Percentiles rank a stretch among this genome's conserved stretches.
Evolutionary conservation across 2,113 vertebrate genomes (phyloP).

Genomic region (Mormyrus lacerda): DNA sequence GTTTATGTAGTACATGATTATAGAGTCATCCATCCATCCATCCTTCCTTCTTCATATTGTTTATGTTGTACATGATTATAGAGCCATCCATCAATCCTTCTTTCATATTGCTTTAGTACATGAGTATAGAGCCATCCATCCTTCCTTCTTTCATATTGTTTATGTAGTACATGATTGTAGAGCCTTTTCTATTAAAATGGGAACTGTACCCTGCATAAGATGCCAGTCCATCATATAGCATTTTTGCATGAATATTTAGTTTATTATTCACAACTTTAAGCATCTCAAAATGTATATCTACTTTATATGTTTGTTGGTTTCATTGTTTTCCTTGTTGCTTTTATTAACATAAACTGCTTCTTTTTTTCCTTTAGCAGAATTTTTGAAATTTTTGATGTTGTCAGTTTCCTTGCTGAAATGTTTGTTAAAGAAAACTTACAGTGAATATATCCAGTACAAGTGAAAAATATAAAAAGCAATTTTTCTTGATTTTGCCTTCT

Average conservation of each 20-base stretch:
- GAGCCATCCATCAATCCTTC: too few relatives aligned
- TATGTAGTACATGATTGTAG: background rate
- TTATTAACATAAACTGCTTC: background rate
- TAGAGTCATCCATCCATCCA: too few relatives aligned
- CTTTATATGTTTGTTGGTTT: background rate
- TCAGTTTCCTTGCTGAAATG: background rate
- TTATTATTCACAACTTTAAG: background rate
- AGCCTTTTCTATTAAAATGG: background rate
- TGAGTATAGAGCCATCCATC: too few relatives aligned
- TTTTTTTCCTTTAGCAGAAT: background rate
- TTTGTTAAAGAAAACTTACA: background rate
- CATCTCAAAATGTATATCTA: background rate
- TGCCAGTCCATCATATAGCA: background rate
- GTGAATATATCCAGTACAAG: background rate
- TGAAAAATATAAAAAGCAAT: slow-evolving; percentile 10
- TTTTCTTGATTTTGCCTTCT: slow-evolving; percentile 15
- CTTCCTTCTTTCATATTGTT: too few relatives aligned
- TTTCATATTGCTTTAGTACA: too few relatives aligned
- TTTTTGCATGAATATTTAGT: background rate
- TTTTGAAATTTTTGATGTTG: background rate
- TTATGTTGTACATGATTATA: too few relatives aligned
- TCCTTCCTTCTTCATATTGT: too few relatives aligned
- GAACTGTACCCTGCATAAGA: background rate
- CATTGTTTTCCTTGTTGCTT: background rate
- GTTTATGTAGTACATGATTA: too few relatives aligned